A percentile compares a stretch with the other conserved stretches of the same genome.
Evolutionary conservation across 2,797 vertebrate species (phyloP).

Genomic region (Sphaeramia orbicularis): DNA sequence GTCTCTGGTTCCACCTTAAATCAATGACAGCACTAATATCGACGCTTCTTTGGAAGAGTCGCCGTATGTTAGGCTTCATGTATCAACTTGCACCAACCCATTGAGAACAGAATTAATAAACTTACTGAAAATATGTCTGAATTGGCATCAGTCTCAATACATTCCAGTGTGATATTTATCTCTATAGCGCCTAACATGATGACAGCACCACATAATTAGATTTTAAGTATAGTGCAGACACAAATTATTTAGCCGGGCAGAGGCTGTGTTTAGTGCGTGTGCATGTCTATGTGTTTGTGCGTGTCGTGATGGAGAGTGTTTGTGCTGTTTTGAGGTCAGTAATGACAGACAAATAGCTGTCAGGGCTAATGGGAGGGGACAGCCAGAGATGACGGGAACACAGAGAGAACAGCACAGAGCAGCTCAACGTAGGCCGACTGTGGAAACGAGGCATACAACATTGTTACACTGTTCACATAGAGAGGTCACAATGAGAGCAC

Average conservation of each 20-base stretch:
- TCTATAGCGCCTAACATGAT: constrained; percentile 27
- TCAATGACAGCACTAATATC: constrained; percentile 50
- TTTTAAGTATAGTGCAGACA: constrained; percentile 42
- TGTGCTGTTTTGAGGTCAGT: constrained; percentile 83
- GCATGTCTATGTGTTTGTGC: constrained; percentile 5
- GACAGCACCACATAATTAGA: constrained; percentile 54
- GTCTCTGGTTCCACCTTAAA: constrained; percentile 59
- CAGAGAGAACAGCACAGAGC: constrained; percentile 54
- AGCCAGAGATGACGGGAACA: constrained; percentile 66
- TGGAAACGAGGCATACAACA: constrained; percentile 42
- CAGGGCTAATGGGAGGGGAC: constrained; percentile 79
- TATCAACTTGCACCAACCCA: constrained; percentile 52
- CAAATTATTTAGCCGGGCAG: constrained; percentile 58
- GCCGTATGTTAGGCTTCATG: constrained; percentile 28
- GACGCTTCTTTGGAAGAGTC: constrained; percentile 35
- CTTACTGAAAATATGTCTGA: constrained; percentile 58
- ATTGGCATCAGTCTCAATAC: constrained; percentile 50
- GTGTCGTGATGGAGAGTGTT: constrained; percentile 67
- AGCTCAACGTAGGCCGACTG: constrained; percentile 40
- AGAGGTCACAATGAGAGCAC: constrained; percentile 48
- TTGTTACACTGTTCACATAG: constrained; percentile 39
- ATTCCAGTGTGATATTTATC: constrained; percentile 61
- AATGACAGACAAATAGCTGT: constrained; percentile 79
- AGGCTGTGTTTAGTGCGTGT: constrained; percentile 14
- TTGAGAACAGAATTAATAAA: constrained; percentile 53